A percentile compares a stretch with the other conserved stretches of the same genome.
Evolutionary conservation across 1,140 invertebrate species (phyloP).

Genomic region (Drosophila tani): DNA sequence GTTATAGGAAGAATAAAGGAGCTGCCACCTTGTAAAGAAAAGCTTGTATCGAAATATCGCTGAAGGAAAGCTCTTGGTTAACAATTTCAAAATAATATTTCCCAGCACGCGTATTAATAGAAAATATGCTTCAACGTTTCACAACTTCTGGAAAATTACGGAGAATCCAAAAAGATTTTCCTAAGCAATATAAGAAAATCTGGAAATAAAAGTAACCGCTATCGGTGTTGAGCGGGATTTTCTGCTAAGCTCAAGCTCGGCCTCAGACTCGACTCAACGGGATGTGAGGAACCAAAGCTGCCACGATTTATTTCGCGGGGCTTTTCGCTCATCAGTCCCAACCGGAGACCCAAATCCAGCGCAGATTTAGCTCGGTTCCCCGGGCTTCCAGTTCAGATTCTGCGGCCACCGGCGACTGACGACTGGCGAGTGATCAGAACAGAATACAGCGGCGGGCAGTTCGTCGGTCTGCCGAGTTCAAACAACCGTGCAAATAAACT

Average conservation of each 20-base stretch:
- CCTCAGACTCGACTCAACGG: conserved; percentile 4
- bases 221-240: conserved; percentile 23
- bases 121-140: background rate
- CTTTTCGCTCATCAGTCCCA: conserved; percentile 46
- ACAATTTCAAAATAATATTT: conserved; percentile 6
- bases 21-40: background rate
- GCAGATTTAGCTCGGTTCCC: conserved; percentile 51
- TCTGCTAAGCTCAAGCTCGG: conserved; percentile 31
- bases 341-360: conserved; percentile 59
- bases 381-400: conserved; percentile 57
- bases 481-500: conserved; percentile 75
- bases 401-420: conserved; percentile 58
- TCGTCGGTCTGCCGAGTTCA: conserved; percentile 62
- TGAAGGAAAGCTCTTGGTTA: conserved; percentile 1
- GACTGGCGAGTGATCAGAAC: conserved; percentile 52
- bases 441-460: conserved; percentile 31
- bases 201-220: conserved; percentile 1
- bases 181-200: background rate
- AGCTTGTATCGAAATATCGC: conserved; percentile 3
- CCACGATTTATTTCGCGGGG: conserved; percentile 13
- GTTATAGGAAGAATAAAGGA: background rate
- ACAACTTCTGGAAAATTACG: background rate
- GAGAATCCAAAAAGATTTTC: background rate
- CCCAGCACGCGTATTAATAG: background rate
- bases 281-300: conserved; percentile 27